Percentiles rank a stretch among this genome's conserved stretches.
Evolutionary conservation across 1,140 invertebrate species (phyloP).

Genomic region (Drosophila lacertosa): DNA sequence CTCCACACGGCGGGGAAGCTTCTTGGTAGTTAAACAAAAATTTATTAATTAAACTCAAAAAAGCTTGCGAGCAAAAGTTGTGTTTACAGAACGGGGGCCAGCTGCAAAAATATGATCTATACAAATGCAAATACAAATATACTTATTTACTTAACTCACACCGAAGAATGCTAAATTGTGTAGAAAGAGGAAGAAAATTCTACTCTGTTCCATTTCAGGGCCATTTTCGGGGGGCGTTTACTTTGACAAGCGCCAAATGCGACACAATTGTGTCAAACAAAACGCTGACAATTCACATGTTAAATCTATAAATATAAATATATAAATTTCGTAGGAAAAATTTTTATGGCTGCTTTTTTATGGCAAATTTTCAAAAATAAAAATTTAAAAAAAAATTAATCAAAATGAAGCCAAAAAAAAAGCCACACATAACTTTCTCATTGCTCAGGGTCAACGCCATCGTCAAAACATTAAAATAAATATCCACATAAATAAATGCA

Average conservation of each 20-base stretch:
- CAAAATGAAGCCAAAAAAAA: background rate
- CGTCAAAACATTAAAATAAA: constrained; percentile 36
- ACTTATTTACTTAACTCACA: constrained; percentile 54
- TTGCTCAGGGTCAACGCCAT: constrained; percentile 24
- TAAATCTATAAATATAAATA: constrained; percentile 1
- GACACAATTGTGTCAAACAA: constrained; percentile 55
- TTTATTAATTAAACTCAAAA: constrained; percentile 68
- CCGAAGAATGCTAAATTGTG: constrained; percentile 18
- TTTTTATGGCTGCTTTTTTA: constrained; percentile 34
- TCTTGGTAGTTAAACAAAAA: constrained; percentile 32
- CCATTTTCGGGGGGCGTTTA: constrained; percentile 57
- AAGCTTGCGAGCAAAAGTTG: constrained; percentile 48
- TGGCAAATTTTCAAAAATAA: constrained; percentile 15
- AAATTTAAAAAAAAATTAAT: background rate
- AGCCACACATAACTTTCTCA: constrained; percentile 31
- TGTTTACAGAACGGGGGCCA: constrained; percentile 64
- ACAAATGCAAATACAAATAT: background rate
- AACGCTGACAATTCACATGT: constrained; percentile 9
- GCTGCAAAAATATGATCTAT: constrained; percentile 63
- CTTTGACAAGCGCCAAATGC: constrained; percentile 35
- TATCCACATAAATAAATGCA: constrained; percentile 28
- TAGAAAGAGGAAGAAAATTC: constrained; percentile 49
- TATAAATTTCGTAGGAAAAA: constrained; percentile 6
- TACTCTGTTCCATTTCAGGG: constrained; percentile 54
- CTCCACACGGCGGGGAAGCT: background rate